Evolutionary conservation across 1,140 invertebrate species (phyloP).

Genomic region (Protaetia brevitarsis): DNA sequence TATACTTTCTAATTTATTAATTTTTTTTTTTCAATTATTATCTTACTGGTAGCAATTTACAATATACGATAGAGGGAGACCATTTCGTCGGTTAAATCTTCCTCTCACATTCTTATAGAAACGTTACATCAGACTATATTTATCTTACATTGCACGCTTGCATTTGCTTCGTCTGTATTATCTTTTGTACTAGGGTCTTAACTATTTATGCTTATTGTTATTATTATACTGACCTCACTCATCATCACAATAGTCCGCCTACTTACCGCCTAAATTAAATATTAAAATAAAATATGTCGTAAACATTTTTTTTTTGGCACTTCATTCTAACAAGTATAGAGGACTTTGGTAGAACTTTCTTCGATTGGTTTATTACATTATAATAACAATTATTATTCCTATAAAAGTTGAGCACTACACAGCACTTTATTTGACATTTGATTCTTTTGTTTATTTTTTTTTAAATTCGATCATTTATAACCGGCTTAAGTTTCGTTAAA

Average conservation of each 20-base stretch:
- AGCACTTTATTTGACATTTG: conserved; percentile 12
- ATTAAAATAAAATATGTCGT: not conserved
- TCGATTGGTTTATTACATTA: no score
- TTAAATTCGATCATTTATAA: no score
- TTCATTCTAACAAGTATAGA: no score
- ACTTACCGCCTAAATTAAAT: not conserved
- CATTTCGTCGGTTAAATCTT: conserved; percentile 28
- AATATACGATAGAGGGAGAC: conserved; percentile 33
- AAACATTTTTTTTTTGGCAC: no score
- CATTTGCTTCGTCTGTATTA: conserved; percentile 9
- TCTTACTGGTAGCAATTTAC: conserved; percentile 26
- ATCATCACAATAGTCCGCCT: not conserved
- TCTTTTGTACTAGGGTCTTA: not conserved
- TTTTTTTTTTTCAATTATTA: no score
- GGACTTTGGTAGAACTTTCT: not conserved
- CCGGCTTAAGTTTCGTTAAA: no score
- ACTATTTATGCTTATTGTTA: no score
- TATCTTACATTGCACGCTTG: not conserved
- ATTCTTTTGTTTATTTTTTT: not conserved
- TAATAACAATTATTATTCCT: not conserved
- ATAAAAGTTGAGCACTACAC: not conserved
- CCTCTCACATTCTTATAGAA: no score
- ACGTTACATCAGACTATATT: no score
- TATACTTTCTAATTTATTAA: conserved; percentile 37
- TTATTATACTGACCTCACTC: not conserved